Conservation (phyloP, 2,797 vertebrate species). For the Psittacula echo region DNA sequence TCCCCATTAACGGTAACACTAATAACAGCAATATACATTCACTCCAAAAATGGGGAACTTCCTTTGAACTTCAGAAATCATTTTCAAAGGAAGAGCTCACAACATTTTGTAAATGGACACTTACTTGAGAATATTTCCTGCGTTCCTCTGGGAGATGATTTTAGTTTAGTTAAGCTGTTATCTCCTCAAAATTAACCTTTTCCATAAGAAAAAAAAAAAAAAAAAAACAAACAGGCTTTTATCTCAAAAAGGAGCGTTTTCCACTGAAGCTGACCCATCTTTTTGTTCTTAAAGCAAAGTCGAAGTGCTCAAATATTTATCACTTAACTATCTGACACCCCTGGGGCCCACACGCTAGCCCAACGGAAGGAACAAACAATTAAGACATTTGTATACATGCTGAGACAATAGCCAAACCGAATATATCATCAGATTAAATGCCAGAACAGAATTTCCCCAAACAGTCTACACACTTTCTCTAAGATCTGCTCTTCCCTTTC, state of each 20-base stretch:
- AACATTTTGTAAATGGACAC: not conserved
- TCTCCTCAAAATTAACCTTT: not conserved
- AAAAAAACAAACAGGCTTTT: not conserved
- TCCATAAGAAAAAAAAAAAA: not conserved
- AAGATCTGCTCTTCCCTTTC: not conserved
- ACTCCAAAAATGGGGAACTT: not conserved
- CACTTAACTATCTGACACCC: not conserved
- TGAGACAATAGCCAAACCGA: not conserved
- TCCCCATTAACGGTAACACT: not conserved
- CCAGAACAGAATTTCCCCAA: not conserved
- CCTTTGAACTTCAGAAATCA: not conserved
- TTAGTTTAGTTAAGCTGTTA: not conserved
- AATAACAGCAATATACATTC: not conserved
- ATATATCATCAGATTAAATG: not conserved
- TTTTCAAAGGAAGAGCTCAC: not conserved
- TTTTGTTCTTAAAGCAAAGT: not conserved
- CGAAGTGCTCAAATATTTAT: not conserved
- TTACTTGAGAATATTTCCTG: not conserved
- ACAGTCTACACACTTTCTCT: not conserved
- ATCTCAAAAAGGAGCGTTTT: not conserved
- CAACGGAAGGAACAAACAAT: not conserved
- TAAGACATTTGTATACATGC: not conserved
- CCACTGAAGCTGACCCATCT: not conserved
- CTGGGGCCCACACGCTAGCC: not conserved
- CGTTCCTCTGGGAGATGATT: not conserved